Evolutionary conservation across 2,113 vertebrate genomes (phyloP).

Genomic region (Notothenia rossii): DNA sequence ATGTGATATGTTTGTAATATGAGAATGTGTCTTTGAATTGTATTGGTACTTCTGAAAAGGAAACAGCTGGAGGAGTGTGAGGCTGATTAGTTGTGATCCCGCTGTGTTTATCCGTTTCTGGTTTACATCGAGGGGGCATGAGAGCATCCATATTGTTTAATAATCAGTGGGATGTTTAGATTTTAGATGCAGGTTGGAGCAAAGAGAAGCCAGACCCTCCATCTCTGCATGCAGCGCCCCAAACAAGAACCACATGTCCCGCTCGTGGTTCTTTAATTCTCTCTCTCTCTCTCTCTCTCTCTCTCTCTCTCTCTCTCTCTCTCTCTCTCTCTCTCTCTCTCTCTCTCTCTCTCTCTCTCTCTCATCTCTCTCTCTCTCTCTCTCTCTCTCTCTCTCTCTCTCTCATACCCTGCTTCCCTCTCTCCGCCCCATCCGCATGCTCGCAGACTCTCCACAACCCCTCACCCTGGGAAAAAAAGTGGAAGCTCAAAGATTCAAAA

Average conservation of each 20-base stretch:
- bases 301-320: conserved; percentile 59
- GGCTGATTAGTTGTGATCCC: conserved; percentile 41
- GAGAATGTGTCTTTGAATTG: conserved; percentile 24
- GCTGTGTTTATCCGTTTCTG: conserved; percentile 40
- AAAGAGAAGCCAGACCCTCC: conserved; percentile 65
- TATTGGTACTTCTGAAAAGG: neutral
- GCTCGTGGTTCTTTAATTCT: conserved; percentile 49
- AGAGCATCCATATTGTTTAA: conserved; percentile 64
- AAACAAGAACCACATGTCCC: conserved; percentile 82
- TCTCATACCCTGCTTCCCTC: conserved; percentile 51
- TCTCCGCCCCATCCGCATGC: conserved; percentile 61
- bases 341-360: conserved; percentile 47
- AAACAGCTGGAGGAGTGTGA: conserved; percentile 23
- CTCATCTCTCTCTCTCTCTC: conserved; percentile 47
- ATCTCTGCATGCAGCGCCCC: conserved; percentile 59
- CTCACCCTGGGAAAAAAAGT: conserved; percentile 84
- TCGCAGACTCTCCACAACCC: conserved; percentile 52
- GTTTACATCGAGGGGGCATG: conserved; percentile 12
- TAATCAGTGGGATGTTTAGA: conserved; percentile 75
- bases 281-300: conserved; percentile 40
- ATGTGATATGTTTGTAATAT: conserved; percentile 17
- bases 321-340: conserved; percentile 28
- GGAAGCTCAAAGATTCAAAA: conserved; percentile 82
- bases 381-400: conserved; percentile 53
- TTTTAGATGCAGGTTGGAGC: conserved; percentile 68